A percentile compares a stretch with the other conserved stretches of the same genome.
Conservation (phyloP, 2,888 invertebrate genomes). For the Heteropelma amictum region DNA sequence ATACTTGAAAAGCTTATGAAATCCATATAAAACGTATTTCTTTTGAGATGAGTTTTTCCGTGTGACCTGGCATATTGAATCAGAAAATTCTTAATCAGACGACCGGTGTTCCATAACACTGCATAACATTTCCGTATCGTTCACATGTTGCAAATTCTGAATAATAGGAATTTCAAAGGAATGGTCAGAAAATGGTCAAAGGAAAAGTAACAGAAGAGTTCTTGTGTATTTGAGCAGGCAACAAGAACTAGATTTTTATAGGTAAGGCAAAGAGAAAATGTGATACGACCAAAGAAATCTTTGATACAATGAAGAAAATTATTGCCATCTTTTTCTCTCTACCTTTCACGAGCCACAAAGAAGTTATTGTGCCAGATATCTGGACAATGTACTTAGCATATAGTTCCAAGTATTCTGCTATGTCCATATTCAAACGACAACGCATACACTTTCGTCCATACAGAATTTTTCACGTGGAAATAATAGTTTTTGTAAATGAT, state of each 20-base stretch:
- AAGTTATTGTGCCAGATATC: conserved; percentile 49
- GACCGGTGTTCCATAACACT: no score
- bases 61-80: no score
- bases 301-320: conserved; percentile 2
- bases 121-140: no score
- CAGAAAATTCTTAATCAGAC: no score
- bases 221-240: neutral
- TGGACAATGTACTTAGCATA: conserved; percentile 36
- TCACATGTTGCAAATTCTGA: no score
- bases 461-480: neutral
- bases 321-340: neutral
- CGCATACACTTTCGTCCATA: neutral
- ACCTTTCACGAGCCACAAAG: neutral
- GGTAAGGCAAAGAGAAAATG: neutral
- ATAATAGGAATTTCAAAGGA: neutral
- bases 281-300: conserved; percentile 15
- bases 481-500: no score
- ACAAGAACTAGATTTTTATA: neutral
- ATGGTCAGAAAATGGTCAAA: neutral
- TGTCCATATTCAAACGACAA: neutral
- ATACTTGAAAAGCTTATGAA: no score
- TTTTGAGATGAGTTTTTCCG: no score
- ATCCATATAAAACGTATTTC: no score
- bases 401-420: conserved; percentile 12
- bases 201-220: neutral